Evolutionary conservation across 2,888 invertebrate species (phyloP), one percentile per base, ranked within the genome.

Genomic region (Sthenelais limicola): DNA sequence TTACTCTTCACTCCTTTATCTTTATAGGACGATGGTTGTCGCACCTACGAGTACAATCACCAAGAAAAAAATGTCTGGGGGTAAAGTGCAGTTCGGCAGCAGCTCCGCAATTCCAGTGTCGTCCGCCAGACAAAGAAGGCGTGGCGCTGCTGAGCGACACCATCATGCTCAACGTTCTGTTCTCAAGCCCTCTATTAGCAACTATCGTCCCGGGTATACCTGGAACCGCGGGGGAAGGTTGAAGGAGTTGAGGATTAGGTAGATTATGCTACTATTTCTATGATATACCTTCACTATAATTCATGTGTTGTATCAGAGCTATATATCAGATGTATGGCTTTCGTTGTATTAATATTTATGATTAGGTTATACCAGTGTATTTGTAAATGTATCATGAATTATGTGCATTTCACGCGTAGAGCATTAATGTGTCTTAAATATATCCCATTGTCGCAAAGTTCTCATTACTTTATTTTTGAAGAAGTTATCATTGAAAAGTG

Each of bases 151-250:
- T 7, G 38, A 62, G 18, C 62, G 43, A 9, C 9, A 24, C 26
- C 38, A 4, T 15, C 62, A 35, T 1, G 24, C 21, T 21, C 38
- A 12, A 1, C 15, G 35, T 4, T 15, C 67, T 9, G 47, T 21
- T 4, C 30, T 28, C 24, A 18, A 21, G 30, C 32, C 67, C 15
- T 7, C 26, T 12, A n/a, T 47, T 2, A 70, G 9, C 21, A n/a
- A 54, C 32, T 85, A 86, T 73, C 76, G 81, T 58, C 85, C 85
- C 24, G 83, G 80, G 15, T 86, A 86, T 68, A 83, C 83, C 0
- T 86, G 86, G 86, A 85, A 84, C 75, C 78, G 81, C 74, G 86
- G 86, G 18, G 86, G 86, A 9, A 76, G 85, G 51, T 72, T 86
- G 26, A 86, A 85, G 72, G 86, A 86, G 74, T 72, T 86, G 0